phyloP scores from a whole-genome alignment of 2,113 vertebrate species.

The Crocuta crocuta region DNA sequence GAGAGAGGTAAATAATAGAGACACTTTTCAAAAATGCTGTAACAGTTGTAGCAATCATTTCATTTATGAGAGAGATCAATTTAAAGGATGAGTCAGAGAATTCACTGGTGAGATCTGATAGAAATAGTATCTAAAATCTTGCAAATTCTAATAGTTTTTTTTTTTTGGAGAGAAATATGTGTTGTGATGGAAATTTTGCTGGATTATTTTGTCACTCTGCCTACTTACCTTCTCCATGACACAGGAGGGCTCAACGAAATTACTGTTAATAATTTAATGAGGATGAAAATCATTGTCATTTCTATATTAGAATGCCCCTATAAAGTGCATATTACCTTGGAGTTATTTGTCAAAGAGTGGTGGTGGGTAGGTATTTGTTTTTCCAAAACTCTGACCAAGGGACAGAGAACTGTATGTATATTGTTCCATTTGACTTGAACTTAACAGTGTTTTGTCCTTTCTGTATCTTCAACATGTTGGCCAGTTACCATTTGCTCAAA shows the following conservation, averaged over 20 bases:
- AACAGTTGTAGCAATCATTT: conserved; percentile 1
- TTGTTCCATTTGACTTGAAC: neutral
- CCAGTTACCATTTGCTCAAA: neutral
- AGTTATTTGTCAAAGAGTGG: neutral
- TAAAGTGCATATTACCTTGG: neutral
- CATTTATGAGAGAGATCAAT: conserved; percentile 19
- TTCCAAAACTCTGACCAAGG: neutral
- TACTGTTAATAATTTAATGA: neutral
- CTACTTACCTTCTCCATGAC: neutral
- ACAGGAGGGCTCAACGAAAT: neutral
- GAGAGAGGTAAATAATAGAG: neutral
- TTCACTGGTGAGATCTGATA: neutral
- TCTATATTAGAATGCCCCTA: neutral
- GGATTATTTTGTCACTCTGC: conserved; percentile 13
- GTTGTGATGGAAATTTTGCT: neutral
- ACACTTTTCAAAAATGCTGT: conserved; percentile 11
- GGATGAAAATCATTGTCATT: neutral
- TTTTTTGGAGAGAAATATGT: neutral
- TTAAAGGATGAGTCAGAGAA: conserved; percentile 27
- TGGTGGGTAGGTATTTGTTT: neutral
- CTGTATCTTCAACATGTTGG: neutral
- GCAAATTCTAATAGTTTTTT: neutral
- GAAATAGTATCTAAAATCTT: neutral
- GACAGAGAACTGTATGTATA: neutral
- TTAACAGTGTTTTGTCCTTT: neutral